Percentiles rank a stretch among this genome's conserved stretches.
Conservation (phyloP, 1,140 invertebrate genomes). For the Caerostris darwini region DNA sequence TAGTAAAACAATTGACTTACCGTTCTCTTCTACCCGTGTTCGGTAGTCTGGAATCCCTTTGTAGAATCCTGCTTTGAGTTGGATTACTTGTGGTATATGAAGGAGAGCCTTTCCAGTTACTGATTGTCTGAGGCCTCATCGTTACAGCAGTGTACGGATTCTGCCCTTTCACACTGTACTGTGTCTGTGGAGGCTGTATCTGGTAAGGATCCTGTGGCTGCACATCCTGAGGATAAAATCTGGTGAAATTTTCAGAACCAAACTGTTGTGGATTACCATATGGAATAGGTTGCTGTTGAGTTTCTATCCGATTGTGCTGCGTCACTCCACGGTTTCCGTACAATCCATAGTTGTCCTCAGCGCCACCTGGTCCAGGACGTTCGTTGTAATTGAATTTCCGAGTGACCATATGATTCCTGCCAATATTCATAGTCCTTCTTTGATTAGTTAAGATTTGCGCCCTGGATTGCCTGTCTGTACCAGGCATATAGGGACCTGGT, state of each 20-base stretch:
- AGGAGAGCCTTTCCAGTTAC: conserved; percentile 70
- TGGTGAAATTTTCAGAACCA: conserved; percentile 22
- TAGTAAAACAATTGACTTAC: background rate
- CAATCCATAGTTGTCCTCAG: background rate
- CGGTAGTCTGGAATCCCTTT: background rate
- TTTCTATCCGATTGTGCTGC: conserved; percentile 11
- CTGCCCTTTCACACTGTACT: conserved; percentile 46
- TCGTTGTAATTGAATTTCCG: conserved; percentile 57
- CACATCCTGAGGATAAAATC: background rate
- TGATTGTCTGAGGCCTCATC: background rate
- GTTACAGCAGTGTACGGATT: background rate
- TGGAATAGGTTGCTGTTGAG: background rate
- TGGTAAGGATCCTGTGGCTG: conserved; percentile 59
- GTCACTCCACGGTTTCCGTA: conserved; percentile 29
- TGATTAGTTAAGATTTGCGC: conserved; percentile 23
- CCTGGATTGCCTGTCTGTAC: conserved; percentile 20
- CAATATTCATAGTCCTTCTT: background rate
- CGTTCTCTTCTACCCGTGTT: conserved; percentile 12
- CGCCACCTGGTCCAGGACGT: background rate
- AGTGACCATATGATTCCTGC: background rate
- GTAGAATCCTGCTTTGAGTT: background rate
- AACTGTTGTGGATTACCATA: background rate
- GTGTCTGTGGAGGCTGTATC: conserved; percentile 54
- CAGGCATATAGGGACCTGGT: background rate
- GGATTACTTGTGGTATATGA: background rate